These are phyloP conservation scores for Notarius quadriscutis DNA, from an alignment of 2,113 vertebrate genomes.

Conservation along the genomic window DNA sequence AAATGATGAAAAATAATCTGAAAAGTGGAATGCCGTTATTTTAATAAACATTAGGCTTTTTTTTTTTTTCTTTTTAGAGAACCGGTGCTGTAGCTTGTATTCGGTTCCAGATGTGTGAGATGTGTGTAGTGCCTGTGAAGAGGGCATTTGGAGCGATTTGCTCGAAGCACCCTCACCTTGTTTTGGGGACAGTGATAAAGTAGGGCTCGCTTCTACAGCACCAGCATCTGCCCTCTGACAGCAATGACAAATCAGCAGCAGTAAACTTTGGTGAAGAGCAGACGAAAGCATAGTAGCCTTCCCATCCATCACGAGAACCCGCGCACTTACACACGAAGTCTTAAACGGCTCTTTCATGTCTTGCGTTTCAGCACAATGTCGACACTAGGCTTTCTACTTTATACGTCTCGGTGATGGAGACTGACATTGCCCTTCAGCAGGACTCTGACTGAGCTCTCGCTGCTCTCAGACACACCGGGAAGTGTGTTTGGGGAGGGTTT, in stretches of 20 bases:
- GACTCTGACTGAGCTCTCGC: conserved; percentile 8
- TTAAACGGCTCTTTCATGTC: conserved; percentile 43
- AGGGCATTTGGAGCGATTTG: conserved; percentile 41
- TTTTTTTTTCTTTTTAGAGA: neutral
- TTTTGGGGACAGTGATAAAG: conserved; percentile 81
- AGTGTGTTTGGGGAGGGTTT: conserved; percentile 21
- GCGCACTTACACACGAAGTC: conserved; percentile 15
- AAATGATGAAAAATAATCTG: neutral
- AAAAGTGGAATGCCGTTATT: neutral
- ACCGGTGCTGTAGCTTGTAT: neutral
- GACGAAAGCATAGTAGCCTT: conserved; percentile 69
- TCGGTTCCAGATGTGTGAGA: neutral
- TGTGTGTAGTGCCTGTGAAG: conserved; percentile 13
- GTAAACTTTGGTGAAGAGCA: conserved; percentile 77
- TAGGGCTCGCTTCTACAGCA: conserved; percentile 69
- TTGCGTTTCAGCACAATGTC: conserved; percentile 21
- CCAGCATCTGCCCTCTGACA: conserved; percentile 78
- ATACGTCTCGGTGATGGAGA: conserved; percentile 45
- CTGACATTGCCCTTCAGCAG: conserved; percentile 40
- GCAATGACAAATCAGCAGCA: conserved; percentile 83
- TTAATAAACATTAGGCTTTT: neutral
- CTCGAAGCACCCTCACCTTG: conserved; percentile 82
- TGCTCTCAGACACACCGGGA: conserved; percentile 16
- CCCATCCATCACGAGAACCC: conserved; percentile 82
- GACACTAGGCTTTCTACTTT: conserved; percentile 23